A percentile compares a stretch with the other conserved stretches of the same genome.
Conservation (phyloP, 1,140 invertebrate genomes). For the Caenorhabditis brenneri region DNA sequence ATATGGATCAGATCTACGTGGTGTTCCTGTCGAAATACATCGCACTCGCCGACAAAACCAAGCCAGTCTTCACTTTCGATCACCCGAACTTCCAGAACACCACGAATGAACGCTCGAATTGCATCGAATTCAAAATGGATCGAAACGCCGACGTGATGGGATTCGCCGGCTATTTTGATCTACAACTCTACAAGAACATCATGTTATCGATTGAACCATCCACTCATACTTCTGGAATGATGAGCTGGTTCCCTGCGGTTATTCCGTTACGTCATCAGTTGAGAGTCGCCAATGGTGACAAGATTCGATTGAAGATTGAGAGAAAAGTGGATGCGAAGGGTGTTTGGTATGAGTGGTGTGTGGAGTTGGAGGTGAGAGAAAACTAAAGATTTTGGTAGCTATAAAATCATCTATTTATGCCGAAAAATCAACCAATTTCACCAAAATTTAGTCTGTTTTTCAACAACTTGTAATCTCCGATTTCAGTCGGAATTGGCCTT, state of each 20-base stretch:
- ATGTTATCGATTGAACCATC: slow-evolving; percentile 58
- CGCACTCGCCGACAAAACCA: slow-evolving; percentile 29
- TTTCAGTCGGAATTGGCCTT: too few relatives aligned
- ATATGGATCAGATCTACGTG: slow-evolving; percentile 63
- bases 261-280: slow-evolving; percentile 62
- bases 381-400: too few relatives aligned
- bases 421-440: too few relatives aligned
- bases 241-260: slow-evolving; percentile 68
- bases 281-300: slow-evolving; percentile 52
- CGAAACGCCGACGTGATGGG: slow-evolving; percentile 58
- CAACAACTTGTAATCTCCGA: too few relatives aligned
- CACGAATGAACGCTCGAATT: slow-evolving; percentile 45
- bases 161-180: slow-evolving; percentile 66
- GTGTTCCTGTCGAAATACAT: slow-evolving; percentile 56
- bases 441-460: too few relatives aligned
- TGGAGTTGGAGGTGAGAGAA: neutral
- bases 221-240: slow-evolving; percentile 54
- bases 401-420: too few relatives aligned
- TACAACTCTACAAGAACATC: slow-evolving; percentile 61
- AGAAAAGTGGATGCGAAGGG: slow-evolving; percentile 59
- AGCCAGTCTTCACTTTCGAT: slow-evolving; percentile 59
- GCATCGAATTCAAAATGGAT: slow-evolving; percentile 29
- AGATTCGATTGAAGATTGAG: slow-evolving; percentile 56
- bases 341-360: slow-evolving; percentile 67
- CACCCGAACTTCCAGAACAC: slow-evolving; percentile 57